These are phyloP conservation scores for Synergus laeviventris DNA, from an alignment of 2,888 invertebrate species.

Conservation along the genomic window DNA sequence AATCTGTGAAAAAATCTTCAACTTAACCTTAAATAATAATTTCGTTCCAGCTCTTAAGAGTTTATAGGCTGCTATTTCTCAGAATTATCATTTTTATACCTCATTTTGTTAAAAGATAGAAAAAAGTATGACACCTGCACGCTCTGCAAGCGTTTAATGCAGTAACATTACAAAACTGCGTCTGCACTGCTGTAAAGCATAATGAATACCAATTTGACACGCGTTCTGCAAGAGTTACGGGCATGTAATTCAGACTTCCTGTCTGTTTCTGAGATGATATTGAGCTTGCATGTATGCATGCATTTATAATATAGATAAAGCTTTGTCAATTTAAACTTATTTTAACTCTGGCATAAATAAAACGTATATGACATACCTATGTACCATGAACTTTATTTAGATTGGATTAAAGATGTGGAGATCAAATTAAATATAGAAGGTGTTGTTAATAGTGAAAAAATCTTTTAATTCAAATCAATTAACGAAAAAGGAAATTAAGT, in stretches of 20 bases:
- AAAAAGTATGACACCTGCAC: background rate
- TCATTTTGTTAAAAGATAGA: background rate
- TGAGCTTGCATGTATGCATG: background rate
- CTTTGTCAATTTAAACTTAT: background rate
- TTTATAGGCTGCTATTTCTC: background rate
- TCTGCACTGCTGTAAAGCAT: conserved; percentile 53
- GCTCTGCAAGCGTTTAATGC: conserved; percentile 18
- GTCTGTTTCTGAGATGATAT: conserved; percentile 39
- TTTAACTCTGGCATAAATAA: background rate
- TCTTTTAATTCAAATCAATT: no score
- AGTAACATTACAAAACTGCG: conserved; percentile 39
- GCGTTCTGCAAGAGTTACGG: conserved; percentile 46
- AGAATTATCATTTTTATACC: background rate
- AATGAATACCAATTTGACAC: conserved; percentile 56
- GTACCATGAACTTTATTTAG: no score
- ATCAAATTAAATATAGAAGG: no score
- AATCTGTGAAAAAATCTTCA: no score
- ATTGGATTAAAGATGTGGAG: no score
- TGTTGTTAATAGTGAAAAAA: no score
- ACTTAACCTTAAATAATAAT: no score
- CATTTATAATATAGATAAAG: background rate
- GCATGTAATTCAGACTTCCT: conserved; percentile 48
- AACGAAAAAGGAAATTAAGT: no score
- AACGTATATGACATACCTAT: no score
- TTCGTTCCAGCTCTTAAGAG: background rate